Percentiles rank a stretch among this genome's conserved stretches.
These are phyloP conservation scores for Anagrus nilaparvatae DNA, from an alignment of 1,140 invertebrate species.

Conservation along the genomic window DNA sequence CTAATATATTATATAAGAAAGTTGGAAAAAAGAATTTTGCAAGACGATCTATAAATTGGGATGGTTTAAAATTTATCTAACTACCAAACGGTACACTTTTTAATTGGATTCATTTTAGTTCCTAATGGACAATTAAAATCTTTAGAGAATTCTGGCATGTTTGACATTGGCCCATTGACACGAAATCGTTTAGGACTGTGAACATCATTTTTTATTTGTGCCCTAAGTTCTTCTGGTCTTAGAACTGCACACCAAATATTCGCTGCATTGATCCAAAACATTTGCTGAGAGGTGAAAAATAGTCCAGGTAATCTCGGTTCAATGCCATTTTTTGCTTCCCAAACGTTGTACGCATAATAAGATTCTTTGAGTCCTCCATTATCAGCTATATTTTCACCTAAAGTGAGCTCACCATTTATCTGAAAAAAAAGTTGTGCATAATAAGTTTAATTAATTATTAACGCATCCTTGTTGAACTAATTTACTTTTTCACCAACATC, in stretches of 20 bases:
- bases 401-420: slow-evolving; percentile 50
- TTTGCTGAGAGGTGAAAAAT: slow-evolving; percentile 43
- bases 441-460: too few species aligned
- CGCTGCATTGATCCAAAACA: slow-evolving; percentile 54
- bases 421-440: slow-evolving; percentile 21
- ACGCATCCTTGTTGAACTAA: background rate
- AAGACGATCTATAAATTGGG: too few species aligned
- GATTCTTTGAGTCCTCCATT: slow-evolving; percentile 53
- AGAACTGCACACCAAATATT: slow-evolving; percentile 46
- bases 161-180: slow-evolving; percentile 82
- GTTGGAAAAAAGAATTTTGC: too few species aligned
- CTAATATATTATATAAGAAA: too few species aligned
- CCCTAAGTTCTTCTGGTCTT: slow-evolving; percentile 35
- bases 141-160: slow-evolving; percentile 74
- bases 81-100: slow-evolving; percentile 81
- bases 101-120: slow-evolving; percentile 74
- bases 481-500: slow-evolving; percentile 47
- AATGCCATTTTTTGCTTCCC: slow-evolving; percentile 31
- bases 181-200: slow-evolving; percentile 74
- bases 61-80: too few species aligned
- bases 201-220: slow-evolving; percentile 54
- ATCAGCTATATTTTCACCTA: slow-evolving; percentile 56
- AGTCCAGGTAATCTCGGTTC: slow-evolving; percentile 42
- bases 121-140: slow-evolving; percentile 79
- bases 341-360: slow-evolving; percentile 43